Conservation (phyloP, 2,113 vertebrate genomes). For the Actenoides hombroni region DNA sequence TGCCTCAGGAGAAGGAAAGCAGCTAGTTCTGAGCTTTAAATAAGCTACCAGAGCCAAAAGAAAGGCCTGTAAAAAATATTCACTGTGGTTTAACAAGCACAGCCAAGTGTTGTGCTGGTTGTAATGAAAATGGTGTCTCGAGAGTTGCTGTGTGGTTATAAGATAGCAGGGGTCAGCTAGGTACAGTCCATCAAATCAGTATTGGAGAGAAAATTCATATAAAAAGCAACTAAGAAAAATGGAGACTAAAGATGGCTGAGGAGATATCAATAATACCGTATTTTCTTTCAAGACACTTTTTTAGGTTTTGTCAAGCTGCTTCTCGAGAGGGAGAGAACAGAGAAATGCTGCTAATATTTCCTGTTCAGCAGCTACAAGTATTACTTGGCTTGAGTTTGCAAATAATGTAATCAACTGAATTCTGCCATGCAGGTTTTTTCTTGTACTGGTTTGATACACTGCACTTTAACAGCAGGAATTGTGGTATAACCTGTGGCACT, state of each 20-base stretch:
- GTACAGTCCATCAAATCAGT: background rate
- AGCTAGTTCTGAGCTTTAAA: background rate
- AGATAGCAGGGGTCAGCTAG: background rate
- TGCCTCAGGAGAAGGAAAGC: background rate
- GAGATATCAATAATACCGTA: rapidly evolving
- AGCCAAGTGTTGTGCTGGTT: background rate
- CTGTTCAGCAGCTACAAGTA: background rate
- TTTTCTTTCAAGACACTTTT: background rate
- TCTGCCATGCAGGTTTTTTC: background rate
- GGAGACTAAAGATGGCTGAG: background rate
- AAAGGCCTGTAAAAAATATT: background rate
- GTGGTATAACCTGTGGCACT: background rate
- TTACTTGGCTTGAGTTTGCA: background rate
- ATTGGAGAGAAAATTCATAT: background rate
- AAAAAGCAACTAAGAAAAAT: background rate
- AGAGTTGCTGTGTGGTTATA: no score
- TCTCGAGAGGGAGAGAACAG: background rate
- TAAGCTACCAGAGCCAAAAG: background rate
- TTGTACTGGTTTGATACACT: background rate
- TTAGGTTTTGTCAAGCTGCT: background rate
- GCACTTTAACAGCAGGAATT: background rate
- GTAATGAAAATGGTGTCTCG: background rate
- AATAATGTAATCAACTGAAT: background rate
- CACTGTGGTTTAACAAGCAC: background rate
- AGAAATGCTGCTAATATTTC: background rate